Evolutionary conservation across 1,140 invertebrate genomes (phyloP), one percentile per base, ranked within the genome.

Genomic region (Plodia interpunctella): DNA sequence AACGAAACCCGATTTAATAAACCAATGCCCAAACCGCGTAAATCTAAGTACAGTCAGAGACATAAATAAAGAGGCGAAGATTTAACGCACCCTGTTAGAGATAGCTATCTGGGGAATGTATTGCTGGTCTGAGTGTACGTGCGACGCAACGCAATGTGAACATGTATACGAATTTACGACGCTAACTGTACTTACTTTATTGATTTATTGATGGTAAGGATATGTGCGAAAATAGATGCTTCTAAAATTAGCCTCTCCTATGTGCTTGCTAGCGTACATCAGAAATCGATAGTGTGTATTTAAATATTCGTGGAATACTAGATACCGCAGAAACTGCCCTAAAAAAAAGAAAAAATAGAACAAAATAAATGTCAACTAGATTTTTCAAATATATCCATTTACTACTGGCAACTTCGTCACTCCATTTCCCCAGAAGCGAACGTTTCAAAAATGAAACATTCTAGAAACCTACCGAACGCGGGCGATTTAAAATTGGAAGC

Each of bases 401-500:
- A 44, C 15, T 15, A 17, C 38, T 44, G 38, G 38, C 38, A 15
- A n/a, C 38, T 44, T 44, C 13, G 2, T 44, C 13, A 44, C 38
- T 15, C 38, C 38, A 44, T 44, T 44, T 44, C 38, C 38, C 38
- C 13, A 44, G 15, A 44, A 44, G 38, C 38, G 15, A 17, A 44
- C 38, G 25, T 53, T 53, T 53, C 17, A 53, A 53, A 53, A 53
- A 53, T 53, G 51, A 25, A 53, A 53, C 21, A n/a, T 53, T 8
- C 51, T 25, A n/a, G 21, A 11, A 53, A 21, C 51, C 49, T 51
- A 20, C 20, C 51, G 21, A 21, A 28, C 51, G 51, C 51, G 59
- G 15, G 52, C 64, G 71, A 77, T 86, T 83, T 74, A 69, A 87
- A 81, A 87, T 82, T 86, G 82, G 80, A 85, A 83, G 65, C 74